Evolutionary conservation across 1,140 invertebrate genomes (phyloP).

Genomic region (Ceratitis capitata): DNA sequence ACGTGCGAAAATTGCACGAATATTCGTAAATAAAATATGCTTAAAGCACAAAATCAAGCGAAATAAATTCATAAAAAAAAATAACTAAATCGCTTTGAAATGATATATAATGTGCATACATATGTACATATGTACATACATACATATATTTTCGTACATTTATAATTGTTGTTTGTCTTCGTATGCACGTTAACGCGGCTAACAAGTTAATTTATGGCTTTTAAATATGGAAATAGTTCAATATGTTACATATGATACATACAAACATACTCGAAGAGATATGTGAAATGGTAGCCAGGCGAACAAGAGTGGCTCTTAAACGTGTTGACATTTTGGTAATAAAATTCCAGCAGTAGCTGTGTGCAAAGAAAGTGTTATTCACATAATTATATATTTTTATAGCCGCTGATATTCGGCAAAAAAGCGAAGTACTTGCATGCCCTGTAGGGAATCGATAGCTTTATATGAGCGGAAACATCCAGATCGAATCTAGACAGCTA

Average conservation of each 20-base stretch:
- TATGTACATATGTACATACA: too few relatives aligned
- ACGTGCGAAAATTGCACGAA: constrained; percentile 31
- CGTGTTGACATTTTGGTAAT: too few relatives aligned
- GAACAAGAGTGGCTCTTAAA: background rate
- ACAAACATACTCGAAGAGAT: too few relatives aligned
- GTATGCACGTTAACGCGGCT: constrained; percentile 11
- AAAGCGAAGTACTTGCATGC: background rate
- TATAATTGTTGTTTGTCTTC: too few relatives aligned
- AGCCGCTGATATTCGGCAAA: background rate
- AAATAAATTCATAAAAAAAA: background rate
- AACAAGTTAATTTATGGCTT: constrained; percentile 36
- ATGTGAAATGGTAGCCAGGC: background rate
- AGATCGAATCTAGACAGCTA: too few relatives aligned
- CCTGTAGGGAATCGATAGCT: background rate
- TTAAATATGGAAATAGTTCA: constrained; percentile 36
- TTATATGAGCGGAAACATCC: too few relatives aligned
- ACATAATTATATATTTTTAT: background rate
- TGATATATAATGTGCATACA: background rate
- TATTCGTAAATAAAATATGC: constrained; percentile 11
- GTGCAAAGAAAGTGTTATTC: background rate
- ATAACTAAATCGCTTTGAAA: background rate
- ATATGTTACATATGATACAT: too few relatives aligned
- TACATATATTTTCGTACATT: too few relatives aligned
- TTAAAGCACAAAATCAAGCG: background rate
- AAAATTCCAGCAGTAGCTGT: background rate